These are phyloP conservation scores for Lates calcarifer DNA, from an alignment of 2,113 vertebrate genomes.

Conservation along the genomic window DNA sequence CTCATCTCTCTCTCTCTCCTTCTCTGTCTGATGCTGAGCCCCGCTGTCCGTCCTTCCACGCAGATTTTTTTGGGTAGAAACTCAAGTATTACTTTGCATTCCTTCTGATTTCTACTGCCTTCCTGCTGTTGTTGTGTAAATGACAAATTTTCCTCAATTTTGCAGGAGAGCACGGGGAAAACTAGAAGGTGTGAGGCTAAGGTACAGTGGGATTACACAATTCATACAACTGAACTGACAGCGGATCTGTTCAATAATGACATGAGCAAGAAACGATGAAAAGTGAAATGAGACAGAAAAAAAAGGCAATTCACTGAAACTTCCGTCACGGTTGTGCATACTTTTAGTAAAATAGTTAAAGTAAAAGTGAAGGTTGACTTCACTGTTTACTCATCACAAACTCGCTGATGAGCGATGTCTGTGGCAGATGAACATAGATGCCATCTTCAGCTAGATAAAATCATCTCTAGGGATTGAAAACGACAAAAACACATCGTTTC, in stretches of 20 bases:
- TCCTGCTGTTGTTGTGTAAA: neutral
- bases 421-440: neutral
- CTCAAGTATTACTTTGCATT: slow-evolving; percentile 12
- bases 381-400: neutral
- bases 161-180: neutral
- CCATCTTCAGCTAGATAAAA: neutral
- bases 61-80: slow-evolving; percentile 12
- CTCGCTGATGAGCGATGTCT: neutral
- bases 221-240: neutral
- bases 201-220: neutral
- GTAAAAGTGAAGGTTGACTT: neutral
- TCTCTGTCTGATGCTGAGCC: slow-evolving; percentile 19
- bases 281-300: neutral
- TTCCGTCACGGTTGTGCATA: neutral
- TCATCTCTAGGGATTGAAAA: neutral
- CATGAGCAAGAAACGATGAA: slow-evolving; percentile 11
- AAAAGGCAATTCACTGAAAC: neutral
- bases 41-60: neutral
- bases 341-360: neutral
- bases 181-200: neutral
- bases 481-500: neutral
- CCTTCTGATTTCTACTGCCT: neutral
- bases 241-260: neutral
- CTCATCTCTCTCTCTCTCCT: slow-evolving; percentile 57
- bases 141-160: neutral